Percentiles rank a stretch among this genome's conserved stretches.
Conservation (phyloP, 2,113 vertebrate genomes). For the Salvator merianae region DNA sequence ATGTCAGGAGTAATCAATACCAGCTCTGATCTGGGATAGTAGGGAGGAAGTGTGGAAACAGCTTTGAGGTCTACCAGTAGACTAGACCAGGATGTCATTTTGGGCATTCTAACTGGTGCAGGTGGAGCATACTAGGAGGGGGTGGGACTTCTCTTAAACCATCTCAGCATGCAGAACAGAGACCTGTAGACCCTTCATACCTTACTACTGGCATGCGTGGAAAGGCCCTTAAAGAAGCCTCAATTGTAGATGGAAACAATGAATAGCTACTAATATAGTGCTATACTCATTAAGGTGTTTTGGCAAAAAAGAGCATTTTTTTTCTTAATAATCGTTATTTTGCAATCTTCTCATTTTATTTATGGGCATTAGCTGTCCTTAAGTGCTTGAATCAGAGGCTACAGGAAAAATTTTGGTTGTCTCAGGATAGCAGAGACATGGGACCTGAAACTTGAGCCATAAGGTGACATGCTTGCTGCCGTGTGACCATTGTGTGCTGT, state of each 20-base stretch:
- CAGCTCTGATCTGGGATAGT: too few species aligned
- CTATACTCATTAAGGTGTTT: not conserved
- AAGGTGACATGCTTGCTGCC: conserved; percentile 17
- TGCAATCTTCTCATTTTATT: conserved; percentile 5
- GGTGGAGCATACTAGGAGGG: too few species aligned
- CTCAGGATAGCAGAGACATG: not conserved
- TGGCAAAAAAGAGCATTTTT: not conserved
- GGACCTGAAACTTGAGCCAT: not conserved
- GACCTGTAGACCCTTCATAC: too few species aligned
- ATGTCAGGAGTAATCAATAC: too few species aligned
- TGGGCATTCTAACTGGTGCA: too few species aligned
- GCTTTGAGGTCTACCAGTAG: too few species aligned
- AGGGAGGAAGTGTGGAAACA: too few species aligned
- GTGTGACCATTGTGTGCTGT: not conserved
- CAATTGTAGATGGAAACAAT: not conserved
- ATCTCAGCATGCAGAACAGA: too few species aligned
- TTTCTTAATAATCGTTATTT: not conserved
- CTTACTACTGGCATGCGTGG: too few species aligned
- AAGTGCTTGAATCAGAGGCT: not conserved
- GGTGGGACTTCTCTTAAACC: too few species aligned
- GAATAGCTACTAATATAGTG: not conserved
- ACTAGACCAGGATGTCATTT: too few species aligned
- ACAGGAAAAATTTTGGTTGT: not conserved
- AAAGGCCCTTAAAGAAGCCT: conserved; percentile 1
- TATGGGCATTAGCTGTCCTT: conserved; percentile 16